Evolutionary conservation across 2,797 vertebrate species (phyloP), one percentile per base, ranked within the genome.

Genomic region (Acomys russatus): DNA sequence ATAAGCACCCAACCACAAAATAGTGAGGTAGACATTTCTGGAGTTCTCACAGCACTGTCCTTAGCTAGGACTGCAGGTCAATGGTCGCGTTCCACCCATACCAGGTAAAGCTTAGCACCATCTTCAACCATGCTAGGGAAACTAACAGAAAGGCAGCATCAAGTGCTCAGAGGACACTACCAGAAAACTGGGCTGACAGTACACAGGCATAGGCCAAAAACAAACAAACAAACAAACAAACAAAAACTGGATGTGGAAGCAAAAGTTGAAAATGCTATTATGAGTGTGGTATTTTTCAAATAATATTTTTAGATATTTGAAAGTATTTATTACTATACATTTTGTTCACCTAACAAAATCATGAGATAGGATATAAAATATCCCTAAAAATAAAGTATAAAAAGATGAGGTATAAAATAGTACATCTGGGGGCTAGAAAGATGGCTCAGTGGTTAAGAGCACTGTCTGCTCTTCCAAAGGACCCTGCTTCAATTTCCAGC

Each of bases 311-410:
- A 92, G 18, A 79, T 6, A 71, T 68, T 90, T 94, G 9, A 49
- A 92, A 70, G 49, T 91, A 61, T 51, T 91, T 89, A 92, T 73
- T 96, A 78, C 73, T 22, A 92, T 38, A 54, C 20, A 91, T 73
- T 92, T 90, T 90, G 64, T 63, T 93, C 44, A 93, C 56, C 59
- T 90, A 94, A 56, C 28, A 71, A 33, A 78, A 94, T 87, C 71
- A 38, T 66, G 82, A 85, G 56, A 91, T 0, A 85, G 38, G 44
- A 44, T 44, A 44, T 44, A 44, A 44, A 44, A 44, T 44, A 44
- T 44, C 44, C 44, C 44, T 44, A 44, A 44, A 44, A 44, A 44
- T 44, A 44, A 44, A 44, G 44, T 44, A 44, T 44, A 44, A 44
- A 44, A 44, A 44, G 44, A 44, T 44, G 44, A 4, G 44, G 44